These are phyloP conservation scores for Perdita meconis DNA, from an alignment of 2,888 invertebrate genomes.

Conservation along the genomic window DNA sequence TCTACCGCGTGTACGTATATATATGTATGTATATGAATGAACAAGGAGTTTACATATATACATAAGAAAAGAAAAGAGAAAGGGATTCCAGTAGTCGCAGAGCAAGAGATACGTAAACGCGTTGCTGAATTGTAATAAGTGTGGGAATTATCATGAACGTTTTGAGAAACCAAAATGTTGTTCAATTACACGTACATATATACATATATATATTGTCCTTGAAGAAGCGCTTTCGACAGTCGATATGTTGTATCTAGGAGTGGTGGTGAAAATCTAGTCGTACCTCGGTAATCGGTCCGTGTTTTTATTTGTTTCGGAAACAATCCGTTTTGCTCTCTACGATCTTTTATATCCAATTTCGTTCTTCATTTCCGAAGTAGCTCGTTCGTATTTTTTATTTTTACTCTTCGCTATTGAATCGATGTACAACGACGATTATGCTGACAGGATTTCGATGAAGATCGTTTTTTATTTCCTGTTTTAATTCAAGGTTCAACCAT, in stretches of 20 bases:
- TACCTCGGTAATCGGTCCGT: conserved; percentile 63
- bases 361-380: background rate
- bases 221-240: conserved; percentile 61
- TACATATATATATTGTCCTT: conserved; percentile 50
- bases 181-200: conserved; percentile 78
- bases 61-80: conserved; percentile 24
- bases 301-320: conserved; percentile 22
- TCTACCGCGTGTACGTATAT: conserved; percentile 57
- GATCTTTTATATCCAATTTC: background rate
- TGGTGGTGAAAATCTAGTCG: conserved; percentile 64
- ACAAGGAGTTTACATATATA: conserved; percentile 48
- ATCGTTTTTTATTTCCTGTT: background rate
- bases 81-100: conserved; percentile 65
- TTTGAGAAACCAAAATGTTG: conserved; percentile 83
- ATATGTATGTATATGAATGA: conserved; percentile 40
- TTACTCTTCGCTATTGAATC: background rate
- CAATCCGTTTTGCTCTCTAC: conserved; percentile 26
- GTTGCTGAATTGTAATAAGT: conserved; percentile 68
- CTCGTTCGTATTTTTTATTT: background rate
- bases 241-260: conserved; percentile 48
- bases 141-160: conserved; percentile 76
- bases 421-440: conserved; percentile 41
- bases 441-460: background rate
- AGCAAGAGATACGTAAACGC: conserved; percentile 67
- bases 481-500: conserved; percentile 14